Base-by-base conservation (phyloP, 1,140 invertebrate genomes). In the Diachasmimorpha longicaudata region DNA sequence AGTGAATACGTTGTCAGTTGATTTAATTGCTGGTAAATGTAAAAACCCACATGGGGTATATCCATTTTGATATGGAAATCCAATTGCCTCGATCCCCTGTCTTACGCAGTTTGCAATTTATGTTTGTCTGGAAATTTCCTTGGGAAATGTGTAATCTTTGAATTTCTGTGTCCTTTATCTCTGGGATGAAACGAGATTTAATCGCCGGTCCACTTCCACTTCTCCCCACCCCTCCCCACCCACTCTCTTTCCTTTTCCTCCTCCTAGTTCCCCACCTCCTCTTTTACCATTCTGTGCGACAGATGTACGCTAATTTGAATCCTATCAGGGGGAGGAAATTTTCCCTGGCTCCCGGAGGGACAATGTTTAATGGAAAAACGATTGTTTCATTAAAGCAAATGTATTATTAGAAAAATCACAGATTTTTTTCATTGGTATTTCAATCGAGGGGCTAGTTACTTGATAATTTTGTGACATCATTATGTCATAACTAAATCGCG, bases 281-380 rank as follows among this genome's bases (percentile, higher is more conserved):
- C 19, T 19, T 19, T 48, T 21, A 11, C 23, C 25, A 52, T 75
- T 52, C 66, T 52, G 66, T 52, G 48, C 48, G 48, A 52, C 48
- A 52, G 48, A 52, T 44, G 67, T 69, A 68, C 67, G 66, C 66
- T 19, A 48, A 58, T 58, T 46, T 48, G 23, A 36, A 44, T 66
- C 71, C 75, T 74, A 75, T 79, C 66, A 76, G 71, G 31, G 70
- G 79, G 78, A 52, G 77, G 14, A 70, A 70, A 67, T 75, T 63
- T 75, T 73, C 19, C 52, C 46, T 10, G 42, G 66, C 67, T 39
- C 48, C n/a, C n/a, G 48, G 48, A 52, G 48, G 48, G 48, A 52
- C 48, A 52, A 52, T 52, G 48, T 52, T 52, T 52, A 52, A 52
- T 52, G 48, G 48, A 19, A 52, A 52, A 52, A 52, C 48, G 16